Base-by-base conservation (phyloP, 2,797 vertebrate species). In the Cephalopachus bancanus region DNA sequence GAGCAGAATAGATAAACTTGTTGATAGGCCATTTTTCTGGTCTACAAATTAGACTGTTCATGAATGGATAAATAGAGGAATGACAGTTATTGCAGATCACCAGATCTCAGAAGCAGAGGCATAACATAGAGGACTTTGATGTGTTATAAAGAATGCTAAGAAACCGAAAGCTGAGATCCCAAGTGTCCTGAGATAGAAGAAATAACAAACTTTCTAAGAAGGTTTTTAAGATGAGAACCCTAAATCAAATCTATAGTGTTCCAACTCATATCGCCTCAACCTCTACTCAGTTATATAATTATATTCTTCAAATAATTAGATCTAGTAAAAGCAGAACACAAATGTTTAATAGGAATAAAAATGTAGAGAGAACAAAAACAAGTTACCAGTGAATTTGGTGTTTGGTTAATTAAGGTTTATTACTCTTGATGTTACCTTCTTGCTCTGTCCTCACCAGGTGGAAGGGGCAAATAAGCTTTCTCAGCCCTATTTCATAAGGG, bases 231-330 rank as follows among this genome's bases (percentile, higher is more conserved):
- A 83, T 69, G 72, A 89, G 75, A 93, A 92, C 59, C 12, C 3
- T 74, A 91, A 64, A 88, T 65, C n/a, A 74, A 83, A 74, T 2
- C 5, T 51, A 57, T 2, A 92, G 10, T 49, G 30, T 81, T 81
- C 37, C 4, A 83, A n/a, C 5, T 78, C 44, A 89, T 3, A 75
- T 7, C 12, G 83, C 19, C 30, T 62, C 22, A 24, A 53, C 20
- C 5, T 64, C 30, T 30, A 59, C 5, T 10, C 24, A 78, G 20
- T 84, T 92, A 44, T 83, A 62, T 28, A 85, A 24, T 20, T 30
- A 53, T 53, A 65, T 59, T 67, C 8, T 90, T 95, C 15, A 79
- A 96, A 78, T 64, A 88, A 71, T 30, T 81, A 28, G 8, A 89
- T 10, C 17, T n/a, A 57, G 60, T 88, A 72, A 81, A 88, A 94